Conservation (phyloP, 2,888 invertebrate genomes). For the Ophraella communa region DNA sequence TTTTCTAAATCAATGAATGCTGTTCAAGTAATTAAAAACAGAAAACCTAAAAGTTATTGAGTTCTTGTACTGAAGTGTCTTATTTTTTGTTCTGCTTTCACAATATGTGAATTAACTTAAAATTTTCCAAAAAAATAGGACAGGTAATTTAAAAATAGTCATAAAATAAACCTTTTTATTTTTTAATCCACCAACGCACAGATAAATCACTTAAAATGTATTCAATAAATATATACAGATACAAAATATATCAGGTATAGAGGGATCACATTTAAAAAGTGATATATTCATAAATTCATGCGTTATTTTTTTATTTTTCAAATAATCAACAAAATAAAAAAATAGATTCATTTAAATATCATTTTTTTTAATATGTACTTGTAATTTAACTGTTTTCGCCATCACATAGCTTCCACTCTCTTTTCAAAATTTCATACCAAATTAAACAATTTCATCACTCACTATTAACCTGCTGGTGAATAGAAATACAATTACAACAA, state of each 20-base stretch:
- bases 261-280: constrained; percentile 19
- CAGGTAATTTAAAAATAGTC: not conserved
- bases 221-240: constrained; percentile 13
- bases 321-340: not conserved
- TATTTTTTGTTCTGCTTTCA: no score
- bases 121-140: not conserved
- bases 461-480: no score
- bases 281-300: not conserved
- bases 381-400: no score
- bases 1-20: no score
- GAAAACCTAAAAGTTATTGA: no score
- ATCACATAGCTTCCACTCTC: not conserved
- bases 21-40: no score
- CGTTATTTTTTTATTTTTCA: not conserved
- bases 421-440: no score
- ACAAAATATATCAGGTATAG: constrained; percentile 12
- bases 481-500: no score
- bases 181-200: constrained; percentile 10
- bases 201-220: not conserved
- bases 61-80: no score
- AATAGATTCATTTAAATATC: not conserved
- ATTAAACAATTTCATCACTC: no score
- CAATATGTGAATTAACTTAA: not conserved
- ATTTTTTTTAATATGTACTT: no score
- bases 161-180: constrained; percentile 6